These are phyloP conservation scores for Nyctibius bracteatus DNA, from an alignment of 2,113 vertebrate species.

Conservation along the genomic window DNA sequence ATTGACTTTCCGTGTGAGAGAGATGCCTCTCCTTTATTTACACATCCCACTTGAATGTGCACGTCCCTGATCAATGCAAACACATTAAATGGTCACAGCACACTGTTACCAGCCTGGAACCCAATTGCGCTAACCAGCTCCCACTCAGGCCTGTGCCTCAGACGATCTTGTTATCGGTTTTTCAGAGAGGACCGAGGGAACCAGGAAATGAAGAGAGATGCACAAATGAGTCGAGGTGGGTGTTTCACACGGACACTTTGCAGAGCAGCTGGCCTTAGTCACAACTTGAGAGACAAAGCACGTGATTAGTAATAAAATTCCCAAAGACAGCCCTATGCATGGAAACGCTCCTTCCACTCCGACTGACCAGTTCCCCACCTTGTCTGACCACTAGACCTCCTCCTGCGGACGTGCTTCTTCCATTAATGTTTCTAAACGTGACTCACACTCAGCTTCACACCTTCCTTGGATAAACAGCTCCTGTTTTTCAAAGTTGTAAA, in stretches of 20 bases:
- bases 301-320: fast-evolving
- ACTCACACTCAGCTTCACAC: neutral
- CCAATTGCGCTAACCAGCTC: neutral
- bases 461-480: neutral
- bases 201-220: neutral
- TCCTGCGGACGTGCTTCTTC: neutral
- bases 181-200: neutral
- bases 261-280: neutral
- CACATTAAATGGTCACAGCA: neutral
- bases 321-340: neutral
- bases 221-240: neutral
- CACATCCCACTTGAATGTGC: constrained; percentile 8
- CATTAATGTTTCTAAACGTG: neutral
- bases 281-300: neutral
- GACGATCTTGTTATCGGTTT: neutral
- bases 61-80: neutral
- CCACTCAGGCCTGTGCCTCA: neutral
- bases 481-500: neutral
- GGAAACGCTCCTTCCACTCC: neutral
- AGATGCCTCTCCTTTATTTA: neutral
- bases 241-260: neutral
- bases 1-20: fast-evolving
- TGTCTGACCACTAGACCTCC: neutral
- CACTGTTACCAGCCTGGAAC: neutral
- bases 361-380: neutral